Conservation (phyloP, 2,888 invertebrate genomes). For the Onchidella celtica region DNA sequence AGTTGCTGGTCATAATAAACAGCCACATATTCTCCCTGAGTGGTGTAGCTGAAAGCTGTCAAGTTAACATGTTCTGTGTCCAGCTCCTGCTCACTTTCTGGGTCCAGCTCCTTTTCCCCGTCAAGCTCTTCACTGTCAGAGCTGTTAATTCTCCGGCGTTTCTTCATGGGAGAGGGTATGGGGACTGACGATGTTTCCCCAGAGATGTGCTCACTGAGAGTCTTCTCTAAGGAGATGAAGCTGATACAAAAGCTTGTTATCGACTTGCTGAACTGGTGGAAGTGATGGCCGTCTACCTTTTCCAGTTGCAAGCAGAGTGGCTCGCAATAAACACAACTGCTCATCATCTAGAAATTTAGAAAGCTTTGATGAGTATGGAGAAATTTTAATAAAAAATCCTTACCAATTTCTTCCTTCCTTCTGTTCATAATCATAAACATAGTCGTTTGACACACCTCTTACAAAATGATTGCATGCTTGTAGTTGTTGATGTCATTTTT, state of each 20-base stretch:
- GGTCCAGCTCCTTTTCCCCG: background rate
- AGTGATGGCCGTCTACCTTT: background rate
- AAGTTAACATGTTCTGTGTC: background rate
- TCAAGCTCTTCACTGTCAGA: background rate
- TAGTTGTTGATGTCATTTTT: too few relatives aligned
- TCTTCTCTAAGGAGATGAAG: background rate
- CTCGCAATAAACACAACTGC: background rate
- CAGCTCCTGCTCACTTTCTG: background rate
- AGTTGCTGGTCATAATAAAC: background rate
- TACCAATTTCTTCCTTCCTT: background rate
- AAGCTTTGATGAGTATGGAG: background rate
- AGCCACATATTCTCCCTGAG: background rate
- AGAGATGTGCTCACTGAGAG: background rate
- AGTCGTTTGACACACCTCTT: background rate
- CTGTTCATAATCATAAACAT: background rate
- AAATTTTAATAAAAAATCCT: background rate
- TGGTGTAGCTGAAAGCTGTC: background rate
- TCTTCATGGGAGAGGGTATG: background rate
- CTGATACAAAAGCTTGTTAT: background rate
- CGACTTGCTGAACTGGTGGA: background rate
- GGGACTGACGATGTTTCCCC: background rate
- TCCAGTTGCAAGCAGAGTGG: background rate
- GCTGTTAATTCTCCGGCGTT: background rate
- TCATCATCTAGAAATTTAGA: background rate
- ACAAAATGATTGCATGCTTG: background rate